A percentile compares a stretch with the other conserved stretches of the same genome.
Conservation (phyloP, 2,113 vertebrate species). For the Perccottus glenii region DNA sequence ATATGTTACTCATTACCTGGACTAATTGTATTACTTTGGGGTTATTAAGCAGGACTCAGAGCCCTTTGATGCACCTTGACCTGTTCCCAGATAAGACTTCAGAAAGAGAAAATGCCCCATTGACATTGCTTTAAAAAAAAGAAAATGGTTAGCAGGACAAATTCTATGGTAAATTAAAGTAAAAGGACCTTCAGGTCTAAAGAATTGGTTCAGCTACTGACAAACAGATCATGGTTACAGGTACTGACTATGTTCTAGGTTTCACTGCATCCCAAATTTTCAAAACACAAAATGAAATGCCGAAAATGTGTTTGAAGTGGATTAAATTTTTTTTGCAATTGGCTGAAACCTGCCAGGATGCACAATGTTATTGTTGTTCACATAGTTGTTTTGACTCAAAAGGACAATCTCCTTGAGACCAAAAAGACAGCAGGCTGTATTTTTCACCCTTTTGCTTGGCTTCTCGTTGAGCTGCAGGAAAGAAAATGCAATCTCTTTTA, state of each 20-base stretch:
- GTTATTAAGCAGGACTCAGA: no score
- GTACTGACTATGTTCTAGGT: not conserved
- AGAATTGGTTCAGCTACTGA: no score
- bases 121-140: no score
- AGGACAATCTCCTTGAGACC: conserved; percentile 33
- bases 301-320: not conserved
- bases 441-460: conserved; percentile 9
- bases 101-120: no score
- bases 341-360: conserved; percentile 15
- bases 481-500: conserved; percentile 47
- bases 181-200: no score
- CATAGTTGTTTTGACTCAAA: conserved; percentile 20
- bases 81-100: no score
- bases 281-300: not conserved
- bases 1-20: no score
- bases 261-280: not conserved
- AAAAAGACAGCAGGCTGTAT: conserved; percentile 1
- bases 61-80: no score
- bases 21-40: no score
- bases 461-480: conserved; percentile 34
- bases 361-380: conserved; percentile 26
- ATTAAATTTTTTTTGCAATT: not conserved
- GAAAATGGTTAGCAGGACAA: no score
- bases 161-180: not conserved
- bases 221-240: no score